Evolutionary conservation across 1,140 invertebrate species (phyloP), one percentile per base, ranked within the genome.

Genomic region (Platyura marginata): DNA sequence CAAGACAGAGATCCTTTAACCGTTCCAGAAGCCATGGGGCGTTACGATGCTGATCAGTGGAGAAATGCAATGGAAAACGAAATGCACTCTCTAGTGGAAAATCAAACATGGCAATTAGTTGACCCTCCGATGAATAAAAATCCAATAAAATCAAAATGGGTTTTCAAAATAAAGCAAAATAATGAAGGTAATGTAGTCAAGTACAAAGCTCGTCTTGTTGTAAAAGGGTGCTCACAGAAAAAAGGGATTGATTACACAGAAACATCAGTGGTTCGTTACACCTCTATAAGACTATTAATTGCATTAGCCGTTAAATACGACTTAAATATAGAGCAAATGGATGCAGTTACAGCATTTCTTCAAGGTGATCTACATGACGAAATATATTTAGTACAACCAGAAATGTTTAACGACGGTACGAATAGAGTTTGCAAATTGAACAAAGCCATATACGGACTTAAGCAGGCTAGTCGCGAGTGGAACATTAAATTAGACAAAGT

Each of bases 131-230:
- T 46, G 41, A 45, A 47, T 34, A 40, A 51, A 44, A 55, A 47
- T 25, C 40, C 47, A 15, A 48, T 65, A n/a, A 44, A 44, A 16
- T 50, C 41, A 20, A 60, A 57, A 52, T 63, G 59, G 63, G 50
- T 63, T 8, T 63, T 53, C 41, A 52, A 51, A 46, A 41, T 53
- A 4, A 65, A 64, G 52, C 34, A 35, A 20, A 44, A 56, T 34
- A 33, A 39, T 34, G 44, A 53, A 41, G 56, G 54, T 15, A 44
- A 46, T 20, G 42, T 50, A 18, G 47, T 45, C 10, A 39, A 44
- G 25, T 63, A 51, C 42, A 69, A 66, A 49, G 58, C 64, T n/a
- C 46, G 57, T 35, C 46, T 62, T 25, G 60, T 64, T 21, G 56
- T 48, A 19, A 56, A 52, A 46, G 59, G 55, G 21, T 61, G 44